phyloP scores from a whole-genome alignment of 2,888 invertebrate species.

The Acrobasis repandana region DNA sequence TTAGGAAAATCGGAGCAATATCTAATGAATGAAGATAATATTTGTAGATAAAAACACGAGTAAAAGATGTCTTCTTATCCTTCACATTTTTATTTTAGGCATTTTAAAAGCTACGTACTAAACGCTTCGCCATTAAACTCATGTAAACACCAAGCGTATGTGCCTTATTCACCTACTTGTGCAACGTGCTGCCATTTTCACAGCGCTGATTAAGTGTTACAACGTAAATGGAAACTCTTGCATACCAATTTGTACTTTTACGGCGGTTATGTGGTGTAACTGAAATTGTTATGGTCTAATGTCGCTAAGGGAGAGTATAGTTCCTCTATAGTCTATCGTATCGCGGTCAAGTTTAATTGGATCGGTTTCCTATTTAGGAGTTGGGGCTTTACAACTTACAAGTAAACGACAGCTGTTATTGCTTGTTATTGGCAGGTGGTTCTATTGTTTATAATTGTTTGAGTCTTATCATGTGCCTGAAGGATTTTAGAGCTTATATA shows the following conservation, averaged over 20 bases:
- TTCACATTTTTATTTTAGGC: neutral
- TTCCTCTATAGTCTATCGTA: conserved; percentile 2
- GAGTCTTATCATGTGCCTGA: neutral
- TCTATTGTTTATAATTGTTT: conserved; percentile 1
- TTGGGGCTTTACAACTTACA: neutral
- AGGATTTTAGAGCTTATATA: neutral
- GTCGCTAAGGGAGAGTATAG: neutral
- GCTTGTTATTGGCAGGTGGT: neutral
- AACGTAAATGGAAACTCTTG: conserved; percentile 29
- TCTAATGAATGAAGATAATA: too few species aligned
- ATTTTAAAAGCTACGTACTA: neutral
- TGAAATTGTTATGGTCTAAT: conserved; percentile 20
- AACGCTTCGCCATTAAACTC: neutral
- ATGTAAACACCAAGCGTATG: conserved; percentile 23
- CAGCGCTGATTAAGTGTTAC: conserved; percentile 47
- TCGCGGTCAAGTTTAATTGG: conserved; percentile 20
- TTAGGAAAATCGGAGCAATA: too few species aligned
- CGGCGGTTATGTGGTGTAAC: conserved; percentile 15
- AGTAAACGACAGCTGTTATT: conserved; percentile 4
- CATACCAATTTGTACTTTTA: conserved; percentile 23
- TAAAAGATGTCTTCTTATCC: neutral
- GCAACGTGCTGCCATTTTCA: conserved; percentile 42
- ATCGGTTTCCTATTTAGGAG: conserved; percentile 16
- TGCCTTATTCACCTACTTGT: conserved; percentile 49
- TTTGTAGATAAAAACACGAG: neutral